Evolutionary conservation across 2,113 vertebrate species (phyloP).

Genomic region (Rhinoderma darwinii): DNA sequence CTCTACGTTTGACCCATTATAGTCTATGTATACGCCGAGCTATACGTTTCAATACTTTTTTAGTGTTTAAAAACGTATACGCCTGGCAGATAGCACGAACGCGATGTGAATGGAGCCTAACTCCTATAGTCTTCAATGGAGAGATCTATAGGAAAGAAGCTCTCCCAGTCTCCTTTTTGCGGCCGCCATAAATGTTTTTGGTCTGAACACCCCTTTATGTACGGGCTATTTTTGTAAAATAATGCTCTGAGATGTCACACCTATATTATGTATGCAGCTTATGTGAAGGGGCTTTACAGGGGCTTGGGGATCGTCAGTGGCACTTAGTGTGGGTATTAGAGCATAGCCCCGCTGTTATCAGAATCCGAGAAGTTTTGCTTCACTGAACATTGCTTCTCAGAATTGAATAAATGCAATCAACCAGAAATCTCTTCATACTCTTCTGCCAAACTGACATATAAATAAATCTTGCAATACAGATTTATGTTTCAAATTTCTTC

Average conservation of each 20-base stretch:
- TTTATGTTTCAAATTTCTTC: constrained; percentile 32
- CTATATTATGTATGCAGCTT: background rate
- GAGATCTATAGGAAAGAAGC: too few species aligned
- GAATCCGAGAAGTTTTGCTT: constrained; percentile 24
- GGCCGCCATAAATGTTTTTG: too few species aligned
- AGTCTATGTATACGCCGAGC: too few species aligned
- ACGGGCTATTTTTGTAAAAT: too few species aligned
- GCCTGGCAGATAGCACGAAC: too few species aligned
- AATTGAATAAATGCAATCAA: constrained; percentile 48
- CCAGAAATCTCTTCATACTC: constrained; percentile 44
- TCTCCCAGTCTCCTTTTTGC: too few species aligned
- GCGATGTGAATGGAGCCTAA: too few species aligned
- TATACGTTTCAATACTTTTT: too few species aligned
- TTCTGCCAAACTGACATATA: constrained; percentile 42
- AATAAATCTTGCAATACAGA: constrained; percentile 48
- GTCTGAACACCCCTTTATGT: too few species aligned
- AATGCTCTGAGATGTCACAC: background rate
- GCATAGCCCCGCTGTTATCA: constrained; percentile 31
- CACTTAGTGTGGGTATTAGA: constrained; percentile 40
- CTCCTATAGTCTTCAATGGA: too few species aligned
- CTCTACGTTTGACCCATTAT: too few species aligned
- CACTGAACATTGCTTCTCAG: constrained; percentile 34
- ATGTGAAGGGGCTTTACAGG: background rate
- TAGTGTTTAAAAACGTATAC: too few species aligned
- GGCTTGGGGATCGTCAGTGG: constrained; percentile 35